These are phyloP conservation scores for Scotopteryx bipunctaria DNA, from an alignment of 2,888 invertebrate genomes.

Conservation along the genomic window DNA sequence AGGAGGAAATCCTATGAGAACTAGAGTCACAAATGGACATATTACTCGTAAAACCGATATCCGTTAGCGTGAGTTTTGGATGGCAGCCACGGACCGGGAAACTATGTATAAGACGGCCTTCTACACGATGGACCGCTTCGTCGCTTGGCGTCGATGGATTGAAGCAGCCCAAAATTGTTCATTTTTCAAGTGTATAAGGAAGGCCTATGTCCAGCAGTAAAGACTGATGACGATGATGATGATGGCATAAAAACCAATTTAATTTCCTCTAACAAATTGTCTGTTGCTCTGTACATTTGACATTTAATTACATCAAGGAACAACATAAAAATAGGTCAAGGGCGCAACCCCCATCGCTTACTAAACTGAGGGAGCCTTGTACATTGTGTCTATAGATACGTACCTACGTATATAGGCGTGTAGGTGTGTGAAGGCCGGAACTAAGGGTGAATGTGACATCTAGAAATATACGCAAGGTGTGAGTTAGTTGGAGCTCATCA, in stretches of 20 bases:
- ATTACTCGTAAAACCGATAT: too few relatives aligned
- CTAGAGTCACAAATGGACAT: too few relatives aligned
- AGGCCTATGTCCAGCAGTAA: too few relatives aligned
- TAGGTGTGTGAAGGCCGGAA: conserved; percentile 17
- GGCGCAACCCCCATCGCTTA: conserved; percentile 36
- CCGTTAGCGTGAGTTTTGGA: too few relatives aligned
- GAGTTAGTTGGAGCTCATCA: conserved; percentile 11
- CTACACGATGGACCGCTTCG: too few relatives aligned
- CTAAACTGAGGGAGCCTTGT: conserved; percentile 35
- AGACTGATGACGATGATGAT: neutral
- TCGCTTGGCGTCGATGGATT: too few relatives aligned
- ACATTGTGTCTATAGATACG: conserved; percentile 14
- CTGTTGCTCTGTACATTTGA: conserved; percentile 31
- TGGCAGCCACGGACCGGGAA: too few relatives aligned
- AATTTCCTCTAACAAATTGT: conserved; percentile 31
- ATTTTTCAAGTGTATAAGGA: too few relatives aligned
- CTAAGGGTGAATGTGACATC: conserved; percentile 19
- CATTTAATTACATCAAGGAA: conserved; percentile 40
- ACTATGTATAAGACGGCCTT: too few relatives aligned
- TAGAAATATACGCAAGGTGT: conserved; percentile 16
- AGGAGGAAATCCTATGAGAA: too few relatives aligned
- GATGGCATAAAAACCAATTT: conserved; percentile 29
- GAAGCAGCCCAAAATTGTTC: too few relatives aligned
- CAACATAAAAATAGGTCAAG: conserved; percentile 40
- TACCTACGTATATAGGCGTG: conserved; percentile 17